A percentile compares a stretch with the other conserved stretches of the same genome.
These are phyloP conservation scores for Pseudomyrmex pallidus DNA, from an alignment of 1,140 invertebrate genomes.

Conservation along the genomic window DNA sequence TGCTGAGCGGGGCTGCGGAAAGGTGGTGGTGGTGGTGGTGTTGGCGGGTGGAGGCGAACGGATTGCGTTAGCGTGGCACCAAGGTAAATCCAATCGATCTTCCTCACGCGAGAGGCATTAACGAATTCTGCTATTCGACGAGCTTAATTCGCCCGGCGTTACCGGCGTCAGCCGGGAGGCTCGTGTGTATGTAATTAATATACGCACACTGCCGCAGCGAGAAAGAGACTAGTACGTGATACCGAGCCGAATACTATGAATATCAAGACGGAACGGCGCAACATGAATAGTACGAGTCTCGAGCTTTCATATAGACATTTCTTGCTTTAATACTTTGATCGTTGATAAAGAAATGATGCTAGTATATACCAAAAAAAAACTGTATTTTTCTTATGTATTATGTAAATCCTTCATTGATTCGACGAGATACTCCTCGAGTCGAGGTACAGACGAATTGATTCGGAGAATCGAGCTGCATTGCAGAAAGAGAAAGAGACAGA, in stretches of 20 bases:
- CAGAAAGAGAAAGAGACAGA: background rate
- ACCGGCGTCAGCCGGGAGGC: conserved; percentile 2
- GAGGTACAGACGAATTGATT: conserved; percentile 64
- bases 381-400: conserved; percentile 54
- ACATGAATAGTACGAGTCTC: background rate
- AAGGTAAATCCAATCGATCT: conserved; percentile 74
- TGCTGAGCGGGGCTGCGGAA: conserved; percentile 44
- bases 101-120: conserved; percentile 74
- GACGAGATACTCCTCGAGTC: conserved; percentile 36
- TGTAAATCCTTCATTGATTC: conserved; percentile 52
- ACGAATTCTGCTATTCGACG: conserved; percentile 69
- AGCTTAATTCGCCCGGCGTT: conserved; percentile 62
- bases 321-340: conserved; percentile 28
- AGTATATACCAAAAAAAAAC: background rate
- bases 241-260: conserved; percentile 24
- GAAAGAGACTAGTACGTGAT: conserved; percentile 18
- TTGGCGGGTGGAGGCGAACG: conserved; percentile 26
- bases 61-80: conserved; percentile 68
- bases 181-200: conserved; percentile 56
- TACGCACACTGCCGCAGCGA: background rate
- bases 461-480: conserved; percentile 48
- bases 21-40: conserved; percentile 22
- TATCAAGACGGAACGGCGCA: background rate
- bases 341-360: background rate
- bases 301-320: background rate